Conservation (phyloP, 2,113 vertebrate species). For the Labrus mixtus region DNA sequence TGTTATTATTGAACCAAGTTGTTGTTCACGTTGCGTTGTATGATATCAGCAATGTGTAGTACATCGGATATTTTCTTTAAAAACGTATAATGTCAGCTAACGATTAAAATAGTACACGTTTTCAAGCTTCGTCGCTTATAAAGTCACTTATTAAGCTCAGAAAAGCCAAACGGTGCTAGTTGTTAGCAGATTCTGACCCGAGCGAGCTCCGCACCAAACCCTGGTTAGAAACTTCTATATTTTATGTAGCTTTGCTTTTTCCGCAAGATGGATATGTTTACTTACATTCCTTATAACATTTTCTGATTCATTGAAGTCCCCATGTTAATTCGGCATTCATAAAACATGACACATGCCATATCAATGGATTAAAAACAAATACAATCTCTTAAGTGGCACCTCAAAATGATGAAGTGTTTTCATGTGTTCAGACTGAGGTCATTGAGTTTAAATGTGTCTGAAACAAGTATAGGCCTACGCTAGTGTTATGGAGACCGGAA, state of each 20-base stretch:
- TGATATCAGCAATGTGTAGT: neutral
- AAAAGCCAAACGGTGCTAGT: conserved; percentile 12
- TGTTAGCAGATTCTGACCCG: neutral
- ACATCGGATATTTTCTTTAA: neutral
- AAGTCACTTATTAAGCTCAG: neutral
- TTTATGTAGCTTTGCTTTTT: neutral
- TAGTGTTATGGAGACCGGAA: neutral
- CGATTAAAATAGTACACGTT: neutral
- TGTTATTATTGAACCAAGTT: conserved; percentile 55
- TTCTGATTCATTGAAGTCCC: neutral
- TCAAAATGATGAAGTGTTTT: neutral
- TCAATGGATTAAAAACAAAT: neutral
- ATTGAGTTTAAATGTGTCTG: neutral
- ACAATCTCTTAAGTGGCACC: neutral
- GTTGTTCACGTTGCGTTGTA: neutral
- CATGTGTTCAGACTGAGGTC: neutral
- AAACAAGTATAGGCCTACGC: neutral
- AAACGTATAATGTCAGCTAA: neutral
- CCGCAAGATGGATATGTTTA: accelerated
- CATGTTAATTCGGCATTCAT: neutral
- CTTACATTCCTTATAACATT: accelerated
- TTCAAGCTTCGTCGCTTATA: neutral
- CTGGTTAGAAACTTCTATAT: neutral
- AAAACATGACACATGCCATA: neutral
- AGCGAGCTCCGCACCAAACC: neutral